Base-by-base conservation (phyloP, 1,140 invertebrate genomes). In the Drosophila erecta region DNA sequence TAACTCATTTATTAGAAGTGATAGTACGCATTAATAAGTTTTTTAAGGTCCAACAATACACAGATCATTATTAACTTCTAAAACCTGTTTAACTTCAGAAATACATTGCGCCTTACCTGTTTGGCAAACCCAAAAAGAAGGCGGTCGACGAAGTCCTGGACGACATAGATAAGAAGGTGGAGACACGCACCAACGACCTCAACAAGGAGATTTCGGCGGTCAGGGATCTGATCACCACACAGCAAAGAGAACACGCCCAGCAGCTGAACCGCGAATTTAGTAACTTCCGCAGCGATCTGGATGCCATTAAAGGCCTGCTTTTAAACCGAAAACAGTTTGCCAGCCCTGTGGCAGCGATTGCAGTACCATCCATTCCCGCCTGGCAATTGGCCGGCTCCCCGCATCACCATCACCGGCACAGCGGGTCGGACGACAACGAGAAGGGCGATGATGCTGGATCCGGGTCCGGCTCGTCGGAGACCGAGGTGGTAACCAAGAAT, bases 251-350 rank as follows among this genome's bases (percentile, higher is more conserved):
- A 14, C 94, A 94, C 72, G 90, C 95, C 22, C 93, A 95, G 69
- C 93, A 93, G 61, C 79, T 95, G 35, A 90, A 93, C 92, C 57
- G 94, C 17, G 94, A 96, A 75, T 93, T 96, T 35, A 94, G 94
- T 79, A 94, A 95, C 64, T 93, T 97, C 62, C 96, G 96, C 86
- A 94, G 95, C 47, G 96, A 97, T 90, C 93, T 97, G 65, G 93
- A 95, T 69, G 96, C 95, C 75, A 94, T 97, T 37, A 97, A 96
- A 92, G 95, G 95, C 53, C 94, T 97, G 70, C 92, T 96, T 46
- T 92, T 97, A 24, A 96, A 95, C 83, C 95, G 95, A 75, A 96
- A 96, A 91, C 95, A 96, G 92, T 96, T 96, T 89, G 95, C 96
- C 15, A 92, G 93, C 0, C 92, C 94, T 5, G 69, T 90, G 15